Conservation (phyloP, 2,888 invertebrate genomes). For the Apoda limacodes region DNA sequence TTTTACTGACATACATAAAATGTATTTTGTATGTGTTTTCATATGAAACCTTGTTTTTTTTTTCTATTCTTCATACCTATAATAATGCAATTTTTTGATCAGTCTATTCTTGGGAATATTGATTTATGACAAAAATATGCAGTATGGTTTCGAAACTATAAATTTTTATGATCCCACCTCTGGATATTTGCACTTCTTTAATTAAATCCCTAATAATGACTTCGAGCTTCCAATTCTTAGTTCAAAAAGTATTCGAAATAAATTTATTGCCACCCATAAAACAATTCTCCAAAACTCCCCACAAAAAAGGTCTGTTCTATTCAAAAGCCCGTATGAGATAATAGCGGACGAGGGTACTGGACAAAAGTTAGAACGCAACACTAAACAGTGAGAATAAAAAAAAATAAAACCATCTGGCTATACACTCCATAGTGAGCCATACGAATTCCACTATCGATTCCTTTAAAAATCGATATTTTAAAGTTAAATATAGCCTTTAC, state of each 20-base stretch:
- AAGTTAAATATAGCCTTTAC: conserved; percentile 53
- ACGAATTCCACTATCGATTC: conserved; percentile 51
- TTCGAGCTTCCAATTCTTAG: conserved; percentile 28
- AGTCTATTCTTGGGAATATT: too few species aligned
- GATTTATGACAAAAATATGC: too few species aligned
- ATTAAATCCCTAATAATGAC: conserved; percentile 42
- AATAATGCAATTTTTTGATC: too few species aligned
- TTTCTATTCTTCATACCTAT: too few species aligned
- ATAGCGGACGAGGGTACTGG: conserved; percentile 52
- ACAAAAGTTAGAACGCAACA: conserved; percentile 60
- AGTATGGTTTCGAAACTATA: too few species aligned
- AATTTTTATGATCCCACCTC: too few species aligned
- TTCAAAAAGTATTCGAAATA: conserved; percentile 29
- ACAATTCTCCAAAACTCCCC: conserved; percentile 61
- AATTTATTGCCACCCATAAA: conserved; percentile 62
- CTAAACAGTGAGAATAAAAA: conserved; percentile 43
- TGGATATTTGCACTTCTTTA: conserved; percentile 20
- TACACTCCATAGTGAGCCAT: conserved; percentile 31
- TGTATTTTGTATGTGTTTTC: too few species aligned
- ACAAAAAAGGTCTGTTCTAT: conserved; percentile 56
- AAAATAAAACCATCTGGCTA: conserved; percentile 54
- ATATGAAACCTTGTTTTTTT: too few species aligned
- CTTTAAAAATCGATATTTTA: conserved; percentile 57
- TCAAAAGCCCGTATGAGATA: conserved; percentile 54
- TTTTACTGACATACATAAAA: too few species aligned